Conservation (phyloP, 2,888 invertebrate genomes). For the Rotaria socialis region DNA sequence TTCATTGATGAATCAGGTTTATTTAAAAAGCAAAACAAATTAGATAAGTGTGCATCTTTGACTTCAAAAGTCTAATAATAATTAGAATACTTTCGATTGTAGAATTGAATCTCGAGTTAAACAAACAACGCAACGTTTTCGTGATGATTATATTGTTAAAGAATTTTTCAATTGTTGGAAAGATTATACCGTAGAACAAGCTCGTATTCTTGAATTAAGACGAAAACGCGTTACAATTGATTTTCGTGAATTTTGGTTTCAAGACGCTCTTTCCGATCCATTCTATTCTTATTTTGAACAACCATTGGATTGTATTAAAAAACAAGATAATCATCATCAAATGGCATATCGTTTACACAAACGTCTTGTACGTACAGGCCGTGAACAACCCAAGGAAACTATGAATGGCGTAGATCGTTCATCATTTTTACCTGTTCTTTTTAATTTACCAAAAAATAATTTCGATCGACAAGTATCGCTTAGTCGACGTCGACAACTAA, state of each 20-base stretch:
- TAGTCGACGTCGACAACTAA: not conserved
- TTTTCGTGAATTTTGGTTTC: slow-evolving; percentile 29
- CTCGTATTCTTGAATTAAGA: not conserved
- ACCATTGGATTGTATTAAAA: not conserved
- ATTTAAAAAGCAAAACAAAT: not conserved
- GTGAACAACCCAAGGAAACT: slow-evolving; percentile 3
- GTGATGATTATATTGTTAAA: slow-evolving; percentile 16
- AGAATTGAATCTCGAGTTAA: not conserved
- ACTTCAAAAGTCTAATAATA: not conserved
- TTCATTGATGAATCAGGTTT: slow-evolving; percentile 1
- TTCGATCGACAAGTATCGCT: not conserved
- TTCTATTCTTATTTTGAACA: slow-evolving; percentile 8
- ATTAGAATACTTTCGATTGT: not conserved
- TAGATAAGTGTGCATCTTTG: not conserved
- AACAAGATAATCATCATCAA: not conserved
- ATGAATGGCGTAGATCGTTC: not conserved
- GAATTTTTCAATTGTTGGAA: slow-evolving; percentile 1
- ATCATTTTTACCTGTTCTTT: not conserved
- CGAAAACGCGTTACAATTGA: not conserved
- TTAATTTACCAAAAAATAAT: not conserved
- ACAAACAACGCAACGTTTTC: not conserved
- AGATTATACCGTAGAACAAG: not conserved
- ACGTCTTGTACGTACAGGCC: not conserved
- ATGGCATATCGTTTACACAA: slow-evolving; percentile 14
- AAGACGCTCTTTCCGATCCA: not conserved